Conservation (phyloP, 1,140 invertebrate species). For the Rhyacophila brunnea region DNA sequence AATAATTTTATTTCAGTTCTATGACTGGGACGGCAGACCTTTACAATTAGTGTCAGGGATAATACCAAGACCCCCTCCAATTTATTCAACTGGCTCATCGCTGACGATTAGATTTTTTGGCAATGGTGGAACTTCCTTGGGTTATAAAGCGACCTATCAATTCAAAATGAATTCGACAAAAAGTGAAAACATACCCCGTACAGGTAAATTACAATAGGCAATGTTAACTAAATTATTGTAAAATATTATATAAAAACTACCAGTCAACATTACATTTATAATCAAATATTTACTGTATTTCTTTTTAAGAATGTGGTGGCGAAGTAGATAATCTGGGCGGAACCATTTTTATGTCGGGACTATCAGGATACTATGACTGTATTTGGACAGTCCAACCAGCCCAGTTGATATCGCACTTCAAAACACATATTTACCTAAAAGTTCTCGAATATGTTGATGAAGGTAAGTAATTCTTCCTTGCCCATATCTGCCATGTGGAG, state of each 20-base stretch:
- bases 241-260: no score
- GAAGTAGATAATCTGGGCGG: constrained; percentile 68
- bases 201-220: no score
- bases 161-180: constrained; percentile 54
- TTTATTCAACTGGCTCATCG: constrained; percentile 60
- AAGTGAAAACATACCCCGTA: constrained; percentile 54
- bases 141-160: constrained; percentile 65
- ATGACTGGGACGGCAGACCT: constrained; percentile 63
- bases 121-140: constrained; percentile 64
- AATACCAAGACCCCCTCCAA: constrained; percentile 62
- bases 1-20: constrained; percentile 64
- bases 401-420: constrained; percentile 58
- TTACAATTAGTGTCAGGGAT: constrained; percentile 62
- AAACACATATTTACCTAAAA: constrained; percentile 66
- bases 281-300: no score
- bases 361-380: constrained; percentile 64
- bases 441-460: constrained; percentile 61
- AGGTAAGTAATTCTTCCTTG: constrained; percentile 48
- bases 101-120: constrained; percentile 65
- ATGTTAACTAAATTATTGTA: no score
- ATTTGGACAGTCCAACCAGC: constrained; percentile 66
- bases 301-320: constrained; percentile 62
- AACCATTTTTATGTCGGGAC: constrained; percentile 70
- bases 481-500: no score
- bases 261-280: no score